phyloP scores from a whole-genome alignment of 2,113 vertebrate species.

The Esox niger region DNA sequence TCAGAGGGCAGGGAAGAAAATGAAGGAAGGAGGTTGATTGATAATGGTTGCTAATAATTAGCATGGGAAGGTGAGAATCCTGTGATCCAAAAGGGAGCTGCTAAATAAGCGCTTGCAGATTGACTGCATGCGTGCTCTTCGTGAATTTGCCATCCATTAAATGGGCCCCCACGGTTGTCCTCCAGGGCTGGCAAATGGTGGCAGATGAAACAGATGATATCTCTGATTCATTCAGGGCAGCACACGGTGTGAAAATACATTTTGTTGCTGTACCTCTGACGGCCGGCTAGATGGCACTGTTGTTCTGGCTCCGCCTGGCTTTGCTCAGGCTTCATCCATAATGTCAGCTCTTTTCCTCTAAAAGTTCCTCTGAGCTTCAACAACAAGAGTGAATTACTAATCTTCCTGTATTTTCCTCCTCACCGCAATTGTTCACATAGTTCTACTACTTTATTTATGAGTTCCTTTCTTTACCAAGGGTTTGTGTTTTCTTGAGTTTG shows the following conservation, averaged over 20 bases:
- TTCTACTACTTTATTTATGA: slow-evolving; percentile 11
- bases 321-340: background rate
- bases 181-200: background rate
- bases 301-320: slow-evolving; percentile 13
- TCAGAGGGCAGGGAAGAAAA: no score
- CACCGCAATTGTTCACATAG: slow-evolving; percentile 5
- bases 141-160: background rate
- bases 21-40: background rate
- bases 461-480: slow-evolving; percentile 21
- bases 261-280: slow-evolving; percentile 23
- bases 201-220: background rate
- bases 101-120: background rate
- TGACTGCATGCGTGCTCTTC: background rate
- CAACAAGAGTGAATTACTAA: slow-evolving; percentile 18
- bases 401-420: slow-evolving; percentile 7
- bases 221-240: slow-evolving; percentile 14
- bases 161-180: background rate
- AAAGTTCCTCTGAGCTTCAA: slow-evolving; percentile 11
- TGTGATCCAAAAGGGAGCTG: background rate
- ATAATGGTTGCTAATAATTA: background rate
- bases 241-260: background rate
- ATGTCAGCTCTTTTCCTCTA: slow-evolving; percentile 27
- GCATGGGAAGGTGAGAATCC: background rate
- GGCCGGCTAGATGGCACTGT: slow-evolving; percentile 48
- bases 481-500: background rate